Evolutionary conservation across 2,113 vertebrate species (phyloP).

Genomic region (Dicrurus megarhynchus): DNA sequence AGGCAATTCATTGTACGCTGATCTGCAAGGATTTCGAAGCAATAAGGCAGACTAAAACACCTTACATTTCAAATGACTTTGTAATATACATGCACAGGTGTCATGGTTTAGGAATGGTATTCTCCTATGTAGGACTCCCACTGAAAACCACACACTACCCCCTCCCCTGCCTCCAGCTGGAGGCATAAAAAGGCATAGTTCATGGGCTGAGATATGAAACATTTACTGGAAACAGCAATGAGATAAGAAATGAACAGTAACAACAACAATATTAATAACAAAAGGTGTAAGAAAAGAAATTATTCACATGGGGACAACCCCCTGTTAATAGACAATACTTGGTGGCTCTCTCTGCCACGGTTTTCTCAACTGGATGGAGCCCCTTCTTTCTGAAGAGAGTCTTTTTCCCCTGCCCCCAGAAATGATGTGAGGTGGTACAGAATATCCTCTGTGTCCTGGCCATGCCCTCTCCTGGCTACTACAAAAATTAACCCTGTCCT

Average conservation of each 20-base stretch:
- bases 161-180: not conserved
- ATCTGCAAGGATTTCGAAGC: not conserved
- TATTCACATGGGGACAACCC: fast-evolving
- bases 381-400: not conserved
- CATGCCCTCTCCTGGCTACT: not conserved
- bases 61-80: not conserved
- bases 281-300: not conserved
- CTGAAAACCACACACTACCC: not conserved
- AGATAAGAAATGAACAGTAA: not conserved
- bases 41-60: not conserved
- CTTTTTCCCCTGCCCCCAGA: not conserved
- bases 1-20: not conserved
- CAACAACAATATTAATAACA: not conserved
- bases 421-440: not conserved
- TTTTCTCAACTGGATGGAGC: not conserved
- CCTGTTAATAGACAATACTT: not conserved
- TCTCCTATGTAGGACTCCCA: not conserved
- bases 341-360: fast-evolving
- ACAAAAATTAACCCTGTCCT: not conserved
- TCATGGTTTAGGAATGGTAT: not conserved
- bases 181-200: not conserved
- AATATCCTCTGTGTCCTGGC: not conserved
- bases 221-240: not conserved
- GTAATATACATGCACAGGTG: not conserved
- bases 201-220: not conserved